These are phyloP conservation scores for Crocuta crocuta DNA, from an alignment of 2,113 vertebrate genomes.

Conservation along the genomic window DNA sequence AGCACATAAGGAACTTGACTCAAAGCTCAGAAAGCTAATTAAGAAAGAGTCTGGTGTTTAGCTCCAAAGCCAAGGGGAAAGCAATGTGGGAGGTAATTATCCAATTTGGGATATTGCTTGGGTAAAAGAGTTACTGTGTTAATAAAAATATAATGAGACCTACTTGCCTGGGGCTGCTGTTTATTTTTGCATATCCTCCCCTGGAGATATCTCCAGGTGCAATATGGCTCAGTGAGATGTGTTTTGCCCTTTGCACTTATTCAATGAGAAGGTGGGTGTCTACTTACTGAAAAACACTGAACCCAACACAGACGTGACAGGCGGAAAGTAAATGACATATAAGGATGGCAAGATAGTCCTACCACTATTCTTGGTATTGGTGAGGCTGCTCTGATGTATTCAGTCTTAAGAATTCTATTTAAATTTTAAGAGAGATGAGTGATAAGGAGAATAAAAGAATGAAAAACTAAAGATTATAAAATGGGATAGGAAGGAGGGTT, in stretches of 20 bases:
- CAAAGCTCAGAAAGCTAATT: conserved; percentile 34
- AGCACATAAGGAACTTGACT: conserved; percentile 2
- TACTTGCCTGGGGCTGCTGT: conserved; percentile 17
- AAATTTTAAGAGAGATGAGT: conserved; percentile 39
- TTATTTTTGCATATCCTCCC: conserved; percentile 56
- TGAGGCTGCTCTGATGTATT: not conserved
- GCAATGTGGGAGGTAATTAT: conserved; percentile 63
- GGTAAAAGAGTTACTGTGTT: conserved; percentile 69
- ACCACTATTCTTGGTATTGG: not conserved
- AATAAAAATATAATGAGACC: conserved; percentile 62
- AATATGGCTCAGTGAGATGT: not conserved
- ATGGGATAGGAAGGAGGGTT: not conserved
- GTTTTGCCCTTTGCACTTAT: not conserved
- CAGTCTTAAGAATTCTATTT: not conserved
- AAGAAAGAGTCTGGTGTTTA: conserved; percentile 62
- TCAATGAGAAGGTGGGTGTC: not conserved
- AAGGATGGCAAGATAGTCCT: not conserved
- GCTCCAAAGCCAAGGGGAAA: conserved; percentile 32
- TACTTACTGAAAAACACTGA: conserved; percentile 28
- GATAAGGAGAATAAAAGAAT: not conserved
- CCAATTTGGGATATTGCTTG: conserved; percentile 55
- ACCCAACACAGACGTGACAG: not conserved
- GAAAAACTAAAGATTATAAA: not conserved
- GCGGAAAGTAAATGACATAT: not conserved
- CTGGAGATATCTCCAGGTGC: conserved; percentile 7